Evolutionary conservation across 2,797 vertebrate genomes (phyloP), one percentile per base, ranked within the genome.

Genomic region (Serranus cabrilla): DNA sequence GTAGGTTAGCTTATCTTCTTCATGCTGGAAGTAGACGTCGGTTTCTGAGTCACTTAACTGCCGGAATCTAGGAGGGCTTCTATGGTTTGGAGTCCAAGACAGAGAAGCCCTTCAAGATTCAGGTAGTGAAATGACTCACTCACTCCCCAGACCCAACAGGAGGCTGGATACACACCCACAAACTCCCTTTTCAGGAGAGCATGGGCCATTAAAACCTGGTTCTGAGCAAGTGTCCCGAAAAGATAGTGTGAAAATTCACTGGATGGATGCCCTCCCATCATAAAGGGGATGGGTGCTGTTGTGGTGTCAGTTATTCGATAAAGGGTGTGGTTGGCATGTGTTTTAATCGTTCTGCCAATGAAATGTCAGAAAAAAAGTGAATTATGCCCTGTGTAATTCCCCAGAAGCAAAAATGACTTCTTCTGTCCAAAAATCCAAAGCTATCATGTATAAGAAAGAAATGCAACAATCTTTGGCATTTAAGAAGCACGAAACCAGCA

Each of bases 31-130:
- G 13, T 10, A 20, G 6, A n/a, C 13, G 56, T 2, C 2, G 37
- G 0, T 42, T 74, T 70, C 27, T 51, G 56, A 89, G 52, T 56
- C 77, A 50, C 73, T 77, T 80, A 77, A 18, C 67, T 67, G 69
- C 67, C 71, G 7, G 40, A 78, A 78, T 80, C 57, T 45, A 58
- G 54, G 46, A 85, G 64, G 58, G 76, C 74, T 76, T 76, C 71
- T 72, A 43, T 52, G 65, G 1, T 76, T 80, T 76, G 56, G 75
- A 37, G 50, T 34, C 63, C 67, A 78, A 63, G 62, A 78, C 72
- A 65, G 68, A 84, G 66, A 86, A 80, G 66, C n/a, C 63, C 83
- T 81, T 75, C 52, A 80, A 75, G 84, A 59, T 88, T 83, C 76
- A 77, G 81, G 76, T 67, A 47, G 76, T 57, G 70, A 82, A 79